Evolutionary conservation across 2,888 invertebrate genomes (phyloP).

Genomic region (Melanotus villosus): DNA sequence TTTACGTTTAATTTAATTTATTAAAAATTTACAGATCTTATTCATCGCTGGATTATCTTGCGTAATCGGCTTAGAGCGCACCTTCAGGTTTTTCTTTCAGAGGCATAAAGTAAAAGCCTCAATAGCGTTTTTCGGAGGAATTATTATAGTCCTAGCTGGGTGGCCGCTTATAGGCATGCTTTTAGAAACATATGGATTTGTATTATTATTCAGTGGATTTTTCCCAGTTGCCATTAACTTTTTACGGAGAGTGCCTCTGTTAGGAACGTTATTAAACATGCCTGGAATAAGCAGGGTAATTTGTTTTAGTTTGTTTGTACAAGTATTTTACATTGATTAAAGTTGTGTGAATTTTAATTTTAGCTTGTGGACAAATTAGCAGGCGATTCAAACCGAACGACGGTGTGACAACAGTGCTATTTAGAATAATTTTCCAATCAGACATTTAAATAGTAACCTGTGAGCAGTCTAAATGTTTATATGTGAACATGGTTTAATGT

Average conservation of each 20-base stretch:
- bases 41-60: constrained; percentile 96
- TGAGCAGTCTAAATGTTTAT: constrained; percentile 1
- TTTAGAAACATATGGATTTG: constrained; percentile 96
- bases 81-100: constrained; percentile 98
- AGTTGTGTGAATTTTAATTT: constrained; percentile 62
- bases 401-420: constrained; percentile 75
- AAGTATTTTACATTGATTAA: too few relatives aligned
- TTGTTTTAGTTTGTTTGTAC: constrained; percentile 52
- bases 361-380: constrained; percentile 85
- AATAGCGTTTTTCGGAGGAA: constrained; percentile 92
- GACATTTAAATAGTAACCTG: not conserved
- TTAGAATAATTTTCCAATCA: constrained; percentile 4
- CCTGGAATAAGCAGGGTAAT: constrained; percentile 90
- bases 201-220: constrained; percentile 93
- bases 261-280: constrained; percentile 90
- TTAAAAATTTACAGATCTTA: constrained; percentile 95
- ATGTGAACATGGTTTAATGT: not conserved
- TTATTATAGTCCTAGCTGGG: constrained; percentile 91
- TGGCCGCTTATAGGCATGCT: constrained; percentile 98
- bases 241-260: constrained; percentile 90
- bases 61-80: constrained; percentile 95
- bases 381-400: constrained; percentile 86
- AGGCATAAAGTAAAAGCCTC: constrained; percentile 94
- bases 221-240: constrained; percentile 97
- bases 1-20: not conserved